Evolutionary conservation across 2,113 vertebrate species (phyloP).

Genomic region (Sphyrna mokarran): DNA sequence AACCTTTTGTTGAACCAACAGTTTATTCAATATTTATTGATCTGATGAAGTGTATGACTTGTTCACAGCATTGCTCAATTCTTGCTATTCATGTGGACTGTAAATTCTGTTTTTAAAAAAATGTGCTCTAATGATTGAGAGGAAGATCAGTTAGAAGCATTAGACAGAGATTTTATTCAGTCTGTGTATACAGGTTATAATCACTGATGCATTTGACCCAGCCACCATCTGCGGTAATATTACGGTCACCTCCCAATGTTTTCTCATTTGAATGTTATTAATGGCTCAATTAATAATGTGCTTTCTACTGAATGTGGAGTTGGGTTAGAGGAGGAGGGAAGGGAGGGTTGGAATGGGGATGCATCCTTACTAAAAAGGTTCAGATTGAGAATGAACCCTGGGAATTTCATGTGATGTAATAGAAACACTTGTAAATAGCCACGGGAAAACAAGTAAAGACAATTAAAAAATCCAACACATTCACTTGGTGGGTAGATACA

Average conservation of each 20-base stretch:
- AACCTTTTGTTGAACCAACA: background rate
- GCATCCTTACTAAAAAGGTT: too few species aligned
- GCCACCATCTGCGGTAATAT: background rate
- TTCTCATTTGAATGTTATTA: background rate
- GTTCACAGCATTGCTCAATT: background rate
- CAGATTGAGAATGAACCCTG: too few species aligned
- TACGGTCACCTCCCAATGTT: background rate
- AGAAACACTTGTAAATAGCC: too few species aligned
- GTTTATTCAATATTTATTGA: conserved; percentile 13
- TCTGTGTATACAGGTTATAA: background rate
- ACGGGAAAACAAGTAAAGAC: too few species aligned
- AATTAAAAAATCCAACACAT: too few species aligned
- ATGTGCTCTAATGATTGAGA: background rate
- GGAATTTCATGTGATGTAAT: too few species aligned
- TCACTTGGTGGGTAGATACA: too few species aligned
- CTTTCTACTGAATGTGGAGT: background rate
- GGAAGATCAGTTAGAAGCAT: background rate
- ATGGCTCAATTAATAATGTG: background rate
- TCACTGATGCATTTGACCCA: background rate
- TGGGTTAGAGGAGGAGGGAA: too few species aligned
- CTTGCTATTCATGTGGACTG: background rate
- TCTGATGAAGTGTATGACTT: background rate
- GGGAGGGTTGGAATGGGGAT: too few species aligned
- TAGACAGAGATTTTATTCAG: background rate
- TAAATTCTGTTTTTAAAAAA: background rate